Percentiles rank a stretch among this genome's conserved stretches.
phyloP scores from a whole-genome alignment of 2,888 invertebrate genomes.

The Mimachlamys varia region DNA sequence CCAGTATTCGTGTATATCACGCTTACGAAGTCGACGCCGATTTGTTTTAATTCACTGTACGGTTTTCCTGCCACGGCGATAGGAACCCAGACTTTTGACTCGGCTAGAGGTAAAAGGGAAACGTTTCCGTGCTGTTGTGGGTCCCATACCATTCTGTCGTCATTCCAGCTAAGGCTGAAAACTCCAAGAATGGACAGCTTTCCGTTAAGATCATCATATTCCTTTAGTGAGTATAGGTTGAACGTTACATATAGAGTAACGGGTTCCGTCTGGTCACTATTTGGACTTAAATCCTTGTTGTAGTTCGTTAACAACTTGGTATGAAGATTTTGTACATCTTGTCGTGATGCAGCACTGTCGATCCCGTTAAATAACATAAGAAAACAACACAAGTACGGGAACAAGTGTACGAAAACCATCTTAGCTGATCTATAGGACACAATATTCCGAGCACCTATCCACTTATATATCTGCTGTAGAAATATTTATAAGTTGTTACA shows the following conservation, averaged over 20 bases:
- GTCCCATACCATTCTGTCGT: background rate
- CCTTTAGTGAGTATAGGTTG: background rate
- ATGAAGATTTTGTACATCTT: background rate
- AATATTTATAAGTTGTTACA: background rate
- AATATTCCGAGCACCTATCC: background rate
- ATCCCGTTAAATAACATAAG: background rate
- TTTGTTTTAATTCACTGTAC: background rate
- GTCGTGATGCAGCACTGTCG: background rate
- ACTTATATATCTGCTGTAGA: background rate
- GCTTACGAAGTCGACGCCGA: background rate
- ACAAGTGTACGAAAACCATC: background rate
- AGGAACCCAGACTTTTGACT: background rate
- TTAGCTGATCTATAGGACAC: background rate
- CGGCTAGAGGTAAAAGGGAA: background rate
- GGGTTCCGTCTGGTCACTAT: background rate
- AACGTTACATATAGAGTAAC: background rate
- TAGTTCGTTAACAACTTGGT: background rate
- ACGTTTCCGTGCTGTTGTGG: background rate
- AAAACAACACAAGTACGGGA: background rate
- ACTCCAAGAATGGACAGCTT: background rate
- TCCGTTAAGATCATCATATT: background rate
- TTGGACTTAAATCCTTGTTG: background rate
- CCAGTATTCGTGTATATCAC: background rate
- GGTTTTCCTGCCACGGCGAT: background rate
- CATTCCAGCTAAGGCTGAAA: background rate